phyloP scores from a whole-genome alignment of 1,140 invertebrate species.

The Macrocentrus cingulum region DNA sequence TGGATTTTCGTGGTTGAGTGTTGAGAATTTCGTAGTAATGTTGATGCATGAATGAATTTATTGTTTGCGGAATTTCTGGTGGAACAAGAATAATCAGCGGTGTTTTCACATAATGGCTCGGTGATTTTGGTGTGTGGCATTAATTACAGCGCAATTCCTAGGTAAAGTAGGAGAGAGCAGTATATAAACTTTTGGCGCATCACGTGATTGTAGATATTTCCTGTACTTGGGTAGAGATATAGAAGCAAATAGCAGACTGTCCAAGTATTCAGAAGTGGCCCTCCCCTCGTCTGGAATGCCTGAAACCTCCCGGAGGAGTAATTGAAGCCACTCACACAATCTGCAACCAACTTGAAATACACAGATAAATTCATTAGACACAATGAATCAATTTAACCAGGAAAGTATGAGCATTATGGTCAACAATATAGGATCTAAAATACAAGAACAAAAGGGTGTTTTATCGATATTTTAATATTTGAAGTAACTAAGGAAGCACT shows the following conservation, averaged over 20 bases:
- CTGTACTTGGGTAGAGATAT: background rate
- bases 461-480: too few species aligned
- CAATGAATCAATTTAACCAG: background rate
- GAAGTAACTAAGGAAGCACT: too few species aligned
- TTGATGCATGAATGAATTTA: background rate
- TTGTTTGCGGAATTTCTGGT: background rate
- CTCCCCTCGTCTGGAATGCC: too few species aligned
- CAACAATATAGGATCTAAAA: too few species aligned
- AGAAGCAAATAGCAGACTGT: constrained; percentile 2
- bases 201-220: constrained; percentile 9
- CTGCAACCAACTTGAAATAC: too few species aligned
- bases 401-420: too few species aligned
- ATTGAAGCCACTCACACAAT: background rate
- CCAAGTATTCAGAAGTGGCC: background rate
- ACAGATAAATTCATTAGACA: constrained; percentile 1
- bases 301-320: constrained; percentile 2
- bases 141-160: constrained; percentile 18
- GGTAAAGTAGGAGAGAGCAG: background rate
- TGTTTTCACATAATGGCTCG: background rate
- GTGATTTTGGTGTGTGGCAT: constrained; percentile 9
- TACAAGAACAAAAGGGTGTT: too few species aligned
- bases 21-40: too few species aligned
- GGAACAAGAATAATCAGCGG: background rate
- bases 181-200: constrained; percentile 22
- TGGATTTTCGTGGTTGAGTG: too few species aligned